Evolutionary conservation across 2,113 vertebrate genomes (phyloP), one percentile per base, ranked within the genome.

Genomic region (Probosciger aterrimus): DNA sequence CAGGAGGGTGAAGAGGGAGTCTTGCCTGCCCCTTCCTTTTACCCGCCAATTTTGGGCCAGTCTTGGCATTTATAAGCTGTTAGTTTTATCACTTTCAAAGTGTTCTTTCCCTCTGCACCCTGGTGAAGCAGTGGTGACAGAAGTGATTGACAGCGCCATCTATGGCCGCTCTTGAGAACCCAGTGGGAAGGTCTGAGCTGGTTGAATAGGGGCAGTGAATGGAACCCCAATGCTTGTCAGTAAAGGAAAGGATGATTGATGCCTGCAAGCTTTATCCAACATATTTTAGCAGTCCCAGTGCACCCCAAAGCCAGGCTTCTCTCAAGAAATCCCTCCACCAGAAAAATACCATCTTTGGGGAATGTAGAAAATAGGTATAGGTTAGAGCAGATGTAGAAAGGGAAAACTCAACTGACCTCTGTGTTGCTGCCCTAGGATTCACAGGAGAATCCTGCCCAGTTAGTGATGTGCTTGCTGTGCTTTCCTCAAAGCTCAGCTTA

Each of bases 341-440:
- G 49, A 70, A 76, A 28, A 35, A 50, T 17, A 16, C 19, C 11
- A 14, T 11, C 4, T 50, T 47, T 81, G 24, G 22, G 28, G 16
- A 73, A 14, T 0, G 1, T 17, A 47, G 35, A 39, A 70, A 70
- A 47, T 2, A 90, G 12, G 6, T 10, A 22, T 6, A 41, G 5
- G 19, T 73, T 46, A 57, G 6, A 82, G 10, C 14, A 78, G 43
- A 4, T 35, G 16, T 44, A 16, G 28, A 75, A 31, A 8, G 13
- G 22, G 4, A 44, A 67, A 83, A 43, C 6, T 31, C 39, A 33
- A 0, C 28, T 33, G 30, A 24, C 22, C 5, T 39, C 41, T 53
- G 13, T 6, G 0, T 47, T 2, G 0, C 24, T 67, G 25, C 27
- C 14, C 49, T n/a, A 20, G 4, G 53, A 4, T 19, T 37, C 70